Percentiles rank a stretch among this genome's conserved stretches.
These are phyloP conservation scores for Dryocosmus kuriphilus DNA, from an alignment of 2,888 invertebrate species.

Conservation along the genomic window DNA sequence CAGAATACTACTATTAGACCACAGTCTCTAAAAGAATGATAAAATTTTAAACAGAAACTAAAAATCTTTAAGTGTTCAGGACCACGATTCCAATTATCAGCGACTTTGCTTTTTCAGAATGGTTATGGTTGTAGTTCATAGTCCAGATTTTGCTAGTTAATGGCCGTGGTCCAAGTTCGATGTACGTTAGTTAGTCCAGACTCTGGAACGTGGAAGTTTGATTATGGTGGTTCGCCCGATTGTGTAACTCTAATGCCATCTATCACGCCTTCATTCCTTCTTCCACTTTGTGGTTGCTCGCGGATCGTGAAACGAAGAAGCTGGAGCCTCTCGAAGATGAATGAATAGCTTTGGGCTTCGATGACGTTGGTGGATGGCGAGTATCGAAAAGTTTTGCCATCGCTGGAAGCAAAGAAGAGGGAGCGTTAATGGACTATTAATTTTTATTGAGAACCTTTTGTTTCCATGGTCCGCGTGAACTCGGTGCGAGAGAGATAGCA, in stretches of 20 bases:
- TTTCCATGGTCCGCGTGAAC: constrained; percentile 37
- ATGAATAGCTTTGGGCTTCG: constrained; percentile 64
- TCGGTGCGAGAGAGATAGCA: constrained; percentile 10
- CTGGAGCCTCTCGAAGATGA: constrained; percentile 63
- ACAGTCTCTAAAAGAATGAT: no score
- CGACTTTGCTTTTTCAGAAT: not conserved
- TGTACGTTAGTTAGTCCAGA: constrained; percentile 55
- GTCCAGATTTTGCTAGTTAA: constrained; percentile 68
- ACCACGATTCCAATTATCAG: not conserved
- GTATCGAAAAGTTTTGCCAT: constrained; percentile 51
- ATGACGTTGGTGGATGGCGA: constrained; percentile 55
- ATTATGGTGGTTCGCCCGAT: constrained; percentile 60
- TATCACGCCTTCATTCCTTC: constrained; percentile 70
- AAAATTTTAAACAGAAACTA: no score
- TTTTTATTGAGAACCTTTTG: constrained; percentile 56
- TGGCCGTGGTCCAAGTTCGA: constrained; percentile 56
- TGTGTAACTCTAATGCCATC: constrained; percentile 69
- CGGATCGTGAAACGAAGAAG: constrained; percentile 50
- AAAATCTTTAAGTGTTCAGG: no score
- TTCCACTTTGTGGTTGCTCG: constrained; percentile 58
- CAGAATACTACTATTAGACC: no score
- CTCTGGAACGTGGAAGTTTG: constrained; percentile 39
- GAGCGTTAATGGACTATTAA: constrained; percentile 60
- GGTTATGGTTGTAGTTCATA: constrained; percentile 3
- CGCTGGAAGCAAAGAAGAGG: constrained; percentile 35